Conservation (phyloP, 1,140 invertebrate genomes). For the Drosophila mayri region DNA sequence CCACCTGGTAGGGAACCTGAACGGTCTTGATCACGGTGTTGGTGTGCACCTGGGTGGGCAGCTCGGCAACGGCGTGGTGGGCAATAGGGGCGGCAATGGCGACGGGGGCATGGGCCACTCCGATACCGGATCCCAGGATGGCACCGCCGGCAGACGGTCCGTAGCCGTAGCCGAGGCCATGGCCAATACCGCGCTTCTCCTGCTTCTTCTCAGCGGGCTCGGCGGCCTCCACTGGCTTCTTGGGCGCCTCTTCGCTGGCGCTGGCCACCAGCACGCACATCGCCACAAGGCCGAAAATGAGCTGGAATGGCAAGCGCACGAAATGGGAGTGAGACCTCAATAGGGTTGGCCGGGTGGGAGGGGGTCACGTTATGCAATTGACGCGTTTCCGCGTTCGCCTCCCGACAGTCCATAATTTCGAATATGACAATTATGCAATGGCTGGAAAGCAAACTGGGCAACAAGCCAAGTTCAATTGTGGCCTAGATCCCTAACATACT, state of each 20-base stretch:
- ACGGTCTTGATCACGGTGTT: slow-evolving; percentile 85
- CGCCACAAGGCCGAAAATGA: slow-evolving; percentile 86
- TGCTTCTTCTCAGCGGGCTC: slow-evolving; percentile 88
- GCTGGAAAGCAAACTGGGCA: slow-evolving; percentile 48
- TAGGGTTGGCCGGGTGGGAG: slow-evolving; percentile 45
- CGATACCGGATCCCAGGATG: slow-evolving; percentile 57
- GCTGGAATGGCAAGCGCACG: slow-evolving; percentile 61
- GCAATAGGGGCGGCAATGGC: slow-evolving; percentile 37
- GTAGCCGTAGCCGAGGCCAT: slow-evolving; percentile 87
- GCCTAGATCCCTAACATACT: slow-evolving; percentile 26
- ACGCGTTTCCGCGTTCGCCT: slow-evolving; percentile 48
- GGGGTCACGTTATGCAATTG: slow-evolving; percentile 42
- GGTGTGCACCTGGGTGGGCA: slow-evolving; percentile 84
- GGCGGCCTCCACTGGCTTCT: slow-evolving; percentile 76
- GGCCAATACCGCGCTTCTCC: slow-evolving; percentile 89
- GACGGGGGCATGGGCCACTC: slow-evolving; percentile 22
- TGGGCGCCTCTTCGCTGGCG: slow-evolving; percentile 85
- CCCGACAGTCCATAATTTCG: slow-evolving; percentile 61
- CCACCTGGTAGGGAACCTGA: slow-evolving; percentile 88
- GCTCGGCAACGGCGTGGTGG: slow-evolving; percentile 40
- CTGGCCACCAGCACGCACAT: slow-evolving; percentile 76
- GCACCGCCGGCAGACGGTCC: slow-evolving; percentile 62
- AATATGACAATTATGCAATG: slow-evolving; percentile 79
- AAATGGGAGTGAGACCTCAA: slow-evolving; percentile 21
- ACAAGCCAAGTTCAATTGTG: slow-evolving; percentile 68